Evolutionary conservation across 2,797 vertebrate species (phyloP), one percentile per base, ranked within the genome.

Genomic region (Halcyon badia): DNA sequence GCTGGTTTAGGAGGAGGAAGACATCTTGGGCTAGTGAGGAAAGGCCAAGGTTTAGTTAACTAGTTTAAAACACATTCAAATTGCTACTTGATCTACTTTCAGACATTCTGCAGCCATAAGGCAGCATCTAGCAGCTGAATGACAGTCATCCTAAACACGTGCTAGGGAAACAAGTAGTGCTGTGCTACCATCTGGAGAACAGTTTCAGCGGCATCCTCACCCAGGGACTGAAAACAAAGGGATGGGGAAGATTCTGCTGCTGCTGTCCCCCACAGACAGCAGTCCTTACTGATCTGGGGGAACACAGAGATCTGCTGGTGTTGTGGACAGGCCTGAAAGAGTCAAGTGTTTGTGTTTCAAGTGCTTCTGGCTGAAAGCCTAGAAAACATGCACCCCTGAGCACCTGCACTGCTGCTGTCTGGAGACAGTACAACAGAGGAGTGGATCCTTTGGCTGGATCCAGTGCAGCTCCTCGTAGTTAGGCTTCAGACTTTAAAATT

Each of bases 11-110:
- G 68, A 99, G 97, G 21, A 98, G 61, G 91, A 99, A 99, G 83
- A 99, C 99, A 80, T 99, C 99, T 54, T 98, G 99, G 69, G 99
- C 99, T 99, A 71, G 49, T 81, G 69, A 82, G 31, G 41, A 96
- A 92, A 95, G 94, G 56, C 82, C 61, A 56, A 48, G 48, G 79
- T 68, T 92, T 14, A 91, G 30, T 73, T 79, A 71, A 60, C 7
- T 58, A 13, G 39, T 49, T 89, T 89, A 83, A 90, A 77, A 42
- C 20, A 60, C 1, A 1, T 64, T 70, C n/a, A 44, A 54, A 19
- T 69, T 79, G 41, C 65, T 58, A 54, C 33, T 49, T 58, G 46
- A 56, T 79, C 46, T 79, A 4, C 19, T 72, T 70, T 66, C 54
- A 51, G 73, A 66, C 19, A 42, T 20, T 33, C 41, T 9, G 20